phyloP scores from a whole-genome alignment of 2,888 invertebrate genomes.

The Cyaniris semiargus region DNA sequence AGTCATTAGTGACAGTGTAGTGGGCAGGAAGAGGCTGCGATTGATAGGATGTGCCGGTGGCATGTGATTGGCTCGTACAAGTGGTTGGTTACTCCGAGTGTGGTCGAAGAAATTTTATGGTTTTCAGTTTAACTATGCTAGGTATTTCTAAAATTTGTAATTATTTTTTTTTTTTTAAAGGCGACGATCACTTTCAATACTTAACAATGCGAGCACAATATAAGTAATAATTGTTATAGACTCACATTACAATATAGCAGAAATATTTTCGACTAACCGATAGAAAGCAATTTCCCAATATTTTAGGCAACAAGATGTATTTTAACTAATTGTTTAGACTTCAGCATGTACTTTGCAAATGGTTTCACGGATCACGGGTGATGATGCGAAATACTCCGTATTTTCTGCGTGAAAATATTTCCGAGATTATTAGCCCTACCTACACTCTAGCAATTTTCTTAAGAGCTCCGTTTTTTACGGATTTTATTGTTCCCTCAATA shows the following conservation, averaged over 20 bases:
- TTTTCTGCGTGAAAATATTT: neutral
- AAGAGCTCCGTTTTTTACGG: conserved; percentile 21
- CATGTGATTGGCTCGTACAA: conserved; percentile 54
- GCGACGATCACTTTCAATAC: neutral
- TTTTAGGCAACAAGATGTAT: too few relatives aligned
- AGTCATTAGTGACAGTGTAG: conserved; percentile 73
- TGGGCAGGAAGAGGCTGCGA: conserved; percentile 68
- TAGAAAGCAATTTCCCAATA: too few relatives aligned
- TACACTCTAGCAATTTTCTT: conserved; percentile 11
- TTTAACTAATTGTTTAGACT: too few relatives aligned
- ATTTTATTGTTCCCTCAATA: conserved; percentile 39
- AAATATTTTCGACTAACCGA: too few relatives aligned
- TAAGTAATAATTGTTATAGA: too few relatives aligned
- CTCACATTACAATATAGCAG: too few relatives aligned
- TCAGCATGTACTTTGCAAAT: neutral
- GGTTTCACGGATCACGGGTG: neutral
- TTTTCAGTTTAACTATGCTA: neutral
- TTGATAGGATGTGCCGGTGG: conserved; percentile 60
- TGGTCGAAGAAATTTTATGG: neutral
- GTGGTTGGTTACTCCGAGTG: conserved; percentile 4
- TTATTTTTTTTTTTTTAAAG: too few relatives aligned
- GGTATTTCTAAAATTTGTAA: neutral
- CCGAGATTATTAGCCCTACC: conserved; percentile 2
- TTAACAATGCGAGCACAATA: neutral
- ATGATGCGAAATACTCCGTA: neutral